Evolutionary conservation across 1,140 invertebrate genomes (phyloP), one percentile per base, ranked within the genome.

Genomic region (Periplaneta americana): DNA sequence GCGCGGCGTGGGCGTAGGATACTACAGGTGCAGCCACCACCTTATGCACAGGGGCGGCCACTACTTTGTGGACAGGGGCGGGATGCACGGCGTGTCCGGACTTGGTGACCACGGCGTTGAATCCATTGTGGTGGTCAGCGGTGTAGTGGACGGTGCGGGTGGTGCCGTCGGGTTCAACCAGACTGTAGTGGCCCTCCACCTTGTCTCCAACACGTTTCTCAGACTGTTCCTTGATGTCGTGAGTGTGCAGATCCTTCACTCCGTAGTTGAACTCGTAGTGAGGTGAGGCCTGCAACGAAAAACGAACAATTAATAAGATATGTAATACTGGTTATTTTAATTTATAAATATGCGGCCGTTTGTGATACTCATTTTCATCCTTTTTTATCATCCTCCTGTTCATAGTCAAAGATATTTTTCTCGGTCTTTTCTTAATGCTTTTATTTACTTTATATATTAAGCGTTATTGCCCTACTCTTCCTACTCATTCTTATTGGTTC

Each of bases 11-110:
- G 13, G 39, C 4, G 39, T 8, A 4, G 4, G 39, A 6, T 35
- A 36, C 4, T 35, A 34, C 5, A 8, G 79, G 79, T 18, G 39
- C 39, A 4, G 34, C 8, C 13, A 22, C n/a, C 36, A 74, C 9
- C 18, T 80, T 28, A 15, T 34, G 22, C 8, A 31, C 35, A 1
- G 66, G 35, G 13, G n/a, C 32, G 74, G 31, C 31, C 9, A 28
- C 80, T 17, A 33, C 74, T n/a, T 22, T 85, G n/a, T 86, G 85
- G 48, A 87, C 85, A 32, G 85, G 86, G 75, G 85, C 83, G 77
- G 86, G 85, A 83, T 85, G 85, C 83, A 84, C 84, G 11, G 86
- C 81, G 57, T 37, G 57, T 33, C 75, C 75, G 22, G 33, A 33
- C 33, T n/a, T 33, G 33, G 33, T 15, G 13, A 77, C 75, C 13